phyloP scores from a whole-genome alignment of 2,888 invertebrate species.

The Pachydiplax longipennis region DNA sequence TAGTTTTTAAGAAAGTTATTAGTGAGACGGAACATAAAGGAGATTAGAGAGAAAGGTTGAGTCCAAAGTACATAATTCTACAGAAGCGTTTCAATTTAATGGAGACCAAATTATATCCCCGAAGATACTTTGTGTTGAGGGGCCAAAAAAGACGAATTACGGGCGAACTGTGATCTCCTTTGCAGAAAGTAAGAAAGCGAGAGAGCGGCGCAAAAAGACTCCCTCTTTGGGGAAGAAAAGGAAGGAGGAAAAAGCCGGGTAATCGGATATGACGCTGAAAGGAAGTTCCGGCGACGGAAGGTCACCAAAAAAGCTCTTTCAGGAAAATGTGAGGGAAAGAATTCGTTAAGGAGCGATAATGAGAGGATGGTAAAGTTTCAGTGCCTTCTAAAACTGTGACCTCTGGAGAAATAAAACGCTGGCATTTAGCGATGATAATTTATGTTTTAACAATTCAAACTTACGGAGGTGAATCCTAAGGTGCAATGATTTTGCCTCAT shows the following conservation, averaged over 20 bases:
- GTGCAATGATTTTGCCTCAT: too few relatives aligned
- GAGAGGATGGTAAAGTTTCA: too few relatives aligned
- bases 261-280: too few relatives aligned
- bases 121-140: not conserved
- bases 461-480: too few relatives aligned
- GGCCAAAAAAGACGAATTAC: not conserved
- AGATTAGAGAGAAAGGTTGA: not conserved
- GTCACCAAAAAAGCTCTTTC: too few relatives aligned
- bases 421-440: too few relatives aligned
- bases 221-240: not conserved
- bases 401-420: too few relatives aligned
- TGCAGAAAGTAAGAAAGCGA: not conserved
- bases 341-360: too few relatives aligned
- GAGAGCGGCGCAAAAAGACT: not conserved
- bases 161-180: not conserved
- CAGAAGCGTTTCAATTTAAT: not conserved
- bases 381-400: too few relatives aligned
- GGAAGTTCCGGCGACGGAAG: too few relatives aligned
- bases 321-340: too few relatives aligned
- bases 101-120: not conserved
- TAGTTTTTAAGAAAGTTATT: not conserved
- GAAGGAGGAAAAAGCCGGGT: not conserved
- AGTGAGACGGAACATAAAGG: not conserved
- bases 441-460: too few relatives aligned
- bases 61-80: not conserved